A percentile compares a stretch with the other conserved stretches of the same genome.
These are phyloP conservation scores for Alloscopus bannaensis DNA, from an alignment of 2,888 invertebrate genomes.

Conservation along the genomic window DNA sequence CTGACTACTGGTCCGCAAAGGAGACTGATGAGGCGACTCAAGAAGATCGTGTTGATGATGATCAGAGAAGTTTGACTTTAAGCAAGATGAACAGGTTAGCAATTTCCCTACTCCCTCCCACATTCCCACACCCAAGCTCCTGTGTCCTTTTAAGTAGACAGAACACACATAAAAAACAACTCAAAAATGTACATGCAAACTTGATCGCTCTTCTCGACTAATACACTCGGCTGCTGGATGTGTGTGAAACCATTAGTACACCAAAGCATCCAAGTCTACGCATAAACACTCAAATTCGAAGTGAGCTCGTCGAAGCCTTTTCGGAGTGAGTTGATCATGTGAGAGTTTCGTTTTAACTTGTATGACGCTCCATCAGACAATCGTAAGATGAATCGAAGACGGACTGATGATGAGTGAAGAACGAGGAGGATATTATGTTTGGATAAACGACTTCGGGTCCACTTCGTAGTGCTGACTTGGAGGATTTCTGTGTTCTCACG, in stretches of 20 bases:
- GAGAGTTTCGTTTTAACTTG: too few species aligned
- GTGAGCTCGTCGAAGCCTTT: too few species aligned
- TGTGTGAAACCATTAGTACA: neutral
- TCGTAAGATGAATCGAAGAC: slow-evolving; percentile 3
- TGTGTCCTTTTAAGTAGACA: slow-evolving; percentile 35
- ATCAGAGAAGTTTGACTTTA: slow-evolving; percentile 34
- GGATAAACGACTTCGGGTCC: slow-evolving; percentile 52
- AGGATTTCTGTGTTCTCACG: slow-evolving; percentile 13
- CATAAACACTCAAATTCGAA: too few species aligned
- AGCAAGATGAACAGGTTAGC: slow-evolving; percentile 44
- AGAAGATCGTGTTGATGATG: slow-evolving; percentile 42
- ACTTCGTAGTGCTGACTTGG: too few species aligned
- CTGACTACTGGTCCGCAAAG: neutral
- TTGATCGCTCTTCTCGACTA: too few species aligned
- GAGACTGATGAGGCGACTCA: slow-evolving; percentile 5
- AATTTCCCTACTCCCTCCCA: slow-evolving; percentile 47
- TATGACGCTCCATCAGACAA: neutral
- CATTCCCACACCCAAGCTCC: slow-evolving; percentile 56
- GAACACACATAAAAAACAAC: slow-evolving; percentile 17
- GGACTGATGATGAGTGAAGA: slow-evolving; percentile 54
- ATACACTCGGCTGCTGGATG: neutral
- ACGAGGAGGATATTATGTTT: slow-evolving; percentile 45
- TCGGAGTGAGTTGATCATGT: neutral
- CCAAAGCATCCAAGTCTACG: too few species aligned
- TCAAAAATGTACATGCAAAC: neutral